phyloP scores from a whole-genome alignment of 2,888 invertebrate species.

The Parochlus steinenii region DNA sequence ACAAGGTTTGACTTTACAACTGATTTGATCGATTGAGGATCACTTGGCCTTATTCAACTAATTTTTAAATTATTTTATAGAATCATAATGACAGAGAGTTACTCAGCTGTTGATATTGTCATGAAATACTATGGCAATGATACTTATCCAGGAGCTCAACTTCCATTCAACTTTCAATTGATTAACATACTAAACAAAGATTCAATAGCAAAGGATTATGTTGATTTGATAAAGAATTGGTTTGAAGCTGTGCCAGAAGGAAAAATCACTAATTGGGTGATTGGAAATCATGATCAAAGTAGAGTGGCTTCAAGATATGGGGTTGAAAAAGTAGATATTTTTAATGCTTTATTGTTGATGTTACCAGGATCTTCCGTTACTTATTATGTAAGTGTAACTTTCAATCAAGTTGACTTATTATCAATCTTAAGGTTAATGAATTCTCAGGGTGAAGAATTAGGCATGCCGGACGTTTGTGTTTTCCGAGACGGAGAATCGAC shows the following conservation, averaged over 20 bases:
- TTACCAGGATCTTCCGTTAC: constrained; percentile 40
- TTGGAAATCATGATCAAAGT: constrained; percentile 34
- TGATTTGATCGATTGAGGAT: constrained; percentile 9
- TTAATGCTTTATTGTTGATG: constrained; percentile 37
- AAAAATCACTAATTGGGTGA: constrained; percentile 46
- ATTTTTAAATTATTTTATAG: constrained; percentile 17
- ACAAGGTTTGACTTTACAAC: constrained; percentile 23
- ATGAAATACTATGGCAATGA: constrained; percentile 44
- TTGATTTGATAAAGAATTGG: constrained; percentile 38
- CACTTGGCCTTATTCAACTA: neutral
- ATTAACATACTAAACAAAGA: constrained; percentile 32
- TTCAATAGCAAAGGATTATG: constrained; percentile 33
- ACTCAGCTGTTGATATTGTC: constrained; percentile 35
- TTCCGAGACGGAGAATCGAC: constrained; percentile 42
- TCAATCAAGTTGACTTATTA: neutral
- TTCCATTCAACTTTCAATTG: constrained; percentile 50
- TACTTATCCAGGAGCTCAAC: constrained; percentile 33
- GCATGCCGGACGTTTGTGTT: constrained; percentile 43
- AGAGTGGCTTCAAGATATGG: constrained; percentile 32
- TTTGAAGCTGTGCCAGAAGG: constrained; percentile 39
- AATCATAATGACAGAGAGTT: constrained; percentile 44
- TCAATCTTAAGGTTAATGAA: too few relatives aligned
- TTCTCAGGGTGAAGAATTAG: constrained; percentile 64
- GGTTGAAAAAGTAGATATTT: constrained; percentile 32
- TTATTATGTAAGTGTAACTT: constrained; percentile 37